Evolutionary conservation across 2,113 vertebrate genomes (phyloP).

Genomic region (Daubentonia madagascariensis): DNA sequence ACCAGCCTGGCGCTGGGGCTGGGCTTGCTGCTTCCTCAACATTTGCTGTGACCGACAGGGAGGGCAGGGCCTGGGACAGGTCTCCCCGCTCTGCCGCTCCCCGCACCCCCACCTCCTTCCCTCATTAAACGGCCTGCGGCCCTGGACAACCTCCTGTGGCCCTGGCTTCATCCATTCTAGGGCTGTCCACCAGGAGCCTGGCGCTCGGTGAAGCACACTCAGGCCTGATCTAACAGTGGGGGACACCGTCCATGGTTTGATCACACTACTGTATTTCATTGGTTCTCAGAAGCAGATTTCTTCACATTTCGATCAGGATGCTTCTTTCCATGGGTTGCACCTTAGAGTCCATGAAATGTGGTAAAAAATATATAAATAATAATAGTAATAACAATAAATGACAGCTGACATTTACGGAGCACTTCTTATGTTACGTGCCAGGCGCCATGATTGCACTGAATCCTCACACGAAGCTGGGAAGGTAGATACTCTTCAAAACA

Average conservation of each 20-base stretch:
- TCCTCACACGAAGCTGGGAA: neutral
- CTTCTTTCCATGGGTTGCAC: neutral
- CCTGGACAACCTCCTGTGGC: neutral
- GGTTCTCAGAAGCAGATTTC: neutral
- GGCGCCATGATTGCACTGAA: neutral
- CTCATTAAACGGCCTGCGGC: conserved; percentile 51
- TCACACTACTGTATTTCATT: neutral
- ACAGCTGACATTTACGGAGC: neutral
- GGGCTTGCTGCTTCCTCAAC: neutral
- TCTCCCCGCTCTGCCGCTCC: neutral
- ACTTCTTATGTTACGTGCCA: neutral
- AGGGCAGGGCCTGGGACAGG: neutral
- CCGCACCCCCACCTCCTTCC: neutral
- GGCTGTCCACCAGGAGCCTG: neutral
- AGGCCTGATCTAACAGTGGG: neutral
- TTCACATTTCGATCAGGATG: neutral
- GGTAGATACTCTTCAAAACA: neutral
- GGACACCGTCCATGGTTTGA: rapidly evolving
- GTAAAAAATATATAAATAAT: neutral
- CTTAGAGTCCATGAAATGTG: neutral
- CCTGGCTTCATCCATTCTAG: neutral
- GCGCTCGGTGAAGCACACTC: rapidly evolving
- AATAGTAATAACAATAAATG: neutral
- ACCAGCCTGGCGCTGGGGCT: neutral
- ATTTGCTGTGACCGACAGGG: neutral